Percentiles rank a stretch among this genome's conserved stretches.
phyloP scores from a whole-genome alignment of 2,888 invertebrate genomes.

The Crematogaster levior region DNA sequence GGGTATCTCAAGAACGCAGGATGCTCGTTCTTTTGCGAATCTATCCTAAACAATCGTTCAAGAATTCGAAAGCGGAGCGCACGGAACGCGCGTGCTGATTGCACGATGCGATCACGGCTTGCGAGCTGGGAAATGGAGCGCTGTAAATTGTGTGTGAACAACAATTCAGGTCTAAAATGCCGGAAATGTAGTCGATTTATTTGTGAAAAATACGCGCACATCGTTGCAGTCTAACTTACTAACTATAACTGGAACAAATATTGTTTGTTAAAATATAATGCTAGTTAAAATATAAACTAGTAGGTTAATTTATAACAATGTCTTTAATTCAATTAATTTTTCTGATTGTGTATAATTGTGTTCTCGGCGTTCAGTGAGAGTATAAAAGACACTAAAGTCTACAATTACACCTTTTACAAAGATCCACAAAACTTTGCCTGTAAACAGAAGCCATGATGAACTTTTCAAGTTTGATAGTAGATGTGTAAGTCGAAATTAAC shows the following conservation, averaged over 20 bases:
- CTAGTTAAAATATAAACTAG: not conserved
- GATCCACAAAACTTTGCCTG: constrained; percentile 1
- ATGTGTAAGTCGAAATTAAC: constrained; percentile 22
- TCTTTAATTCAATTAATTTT: not conserved
- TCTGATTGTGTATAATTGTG: not conserved
- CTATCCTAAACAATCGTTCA: constrained; percentile 30
- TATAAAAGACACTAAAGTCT: not conserved
- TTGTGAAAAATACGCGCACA: constrained; percentile 36
- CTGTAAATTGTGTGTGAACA: constrained; percentile 53
- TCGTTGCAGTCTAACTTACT: not conserved
- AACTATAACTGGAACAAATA: not conserved
- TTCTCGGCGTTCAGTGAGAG: too few relatives aligned
- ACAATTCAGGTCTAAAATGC: constrained; percentile 50
- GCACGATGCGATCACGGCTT: constrained; percentile 46
- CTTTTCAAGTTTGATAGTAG: constrained; percentile 34
- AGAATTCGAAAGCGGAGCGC: constrained; percentile 52
- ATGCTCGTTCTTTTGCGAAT: constrained; percentile 35
- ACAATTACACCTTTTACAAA: constrained; percentile 3
- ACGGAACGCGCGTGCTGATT: constrained; percentile 47
- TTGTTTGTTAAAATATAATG: not conserved
- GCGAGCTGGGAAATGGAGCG: constrained; percentile 42
- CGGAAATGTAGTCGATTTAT: constrained; percentile 51
- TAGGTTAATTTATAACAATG: not conserved
- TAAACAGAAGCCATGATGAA: constrained; percentile 31
- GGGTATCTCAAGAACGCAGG: constrained; percentile 20